phyloP scores from a whole-genome alignment of 2,797 vertebrate species.

The Aldrovandia affinis region DNA sequence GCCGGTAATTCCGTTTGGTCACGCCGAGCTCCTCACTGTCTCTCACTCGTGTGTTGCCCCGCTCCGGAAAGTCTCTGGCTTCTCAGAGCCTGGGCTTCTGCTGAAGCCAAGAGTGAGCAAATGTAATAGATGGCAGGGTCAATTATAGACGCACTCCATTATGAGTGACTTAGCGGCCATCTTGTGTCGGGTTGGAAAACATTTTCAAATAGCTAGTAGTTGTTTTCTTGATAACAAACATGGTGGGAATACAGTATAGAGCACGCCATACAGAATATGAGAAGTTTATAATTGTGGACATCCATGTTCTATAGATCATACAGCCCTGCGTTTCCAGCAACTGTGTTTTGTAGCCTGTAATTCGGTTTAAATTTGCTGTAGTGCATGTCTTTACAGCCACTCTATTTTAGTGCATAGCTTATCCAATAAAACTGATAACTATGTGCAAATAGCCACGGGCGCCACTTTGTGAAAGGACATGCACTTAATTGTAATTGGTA shows the following conservation, averaged over 20 bases:
- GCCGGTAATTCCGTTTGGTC: conserved; percentile 12
- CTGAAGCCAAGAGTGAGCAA: neutral
- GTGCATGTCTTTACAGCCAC: neutral
- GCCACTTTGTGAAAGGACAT: no score
- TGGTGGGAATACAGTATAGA: neutral
- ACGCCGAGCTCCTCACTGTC: neutral
- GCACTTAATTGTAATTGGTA: no score
- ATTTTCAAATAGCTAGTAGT: neutral
- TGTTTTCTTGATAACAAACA: no score
- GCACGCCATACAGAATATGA: neutral
- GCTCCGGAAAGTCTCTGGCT: neutral
- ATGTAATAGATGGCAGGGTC: neutral
- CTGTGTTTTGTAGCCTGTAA: neutral
- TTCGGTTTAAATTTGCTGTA: neutral
- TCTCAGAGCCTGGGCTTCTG: neutral
- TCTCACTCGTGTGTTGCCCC: neutral
- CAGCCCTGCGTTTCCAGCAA: neutral
- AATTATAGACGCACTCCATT: neutral
- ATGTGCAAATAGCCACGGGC: no score
- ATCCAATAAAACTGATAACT: no score
- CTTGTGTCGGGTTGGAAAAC: no score
- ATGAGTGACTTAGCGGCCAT: no score
- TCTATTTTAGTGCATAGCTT: neutral
- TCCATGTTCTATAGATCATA: no score
- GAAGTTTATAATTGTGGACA: neutral